Conservation (phyloP, 2,888 invertebrate genomes). For the Apamea crenata region DNA sequence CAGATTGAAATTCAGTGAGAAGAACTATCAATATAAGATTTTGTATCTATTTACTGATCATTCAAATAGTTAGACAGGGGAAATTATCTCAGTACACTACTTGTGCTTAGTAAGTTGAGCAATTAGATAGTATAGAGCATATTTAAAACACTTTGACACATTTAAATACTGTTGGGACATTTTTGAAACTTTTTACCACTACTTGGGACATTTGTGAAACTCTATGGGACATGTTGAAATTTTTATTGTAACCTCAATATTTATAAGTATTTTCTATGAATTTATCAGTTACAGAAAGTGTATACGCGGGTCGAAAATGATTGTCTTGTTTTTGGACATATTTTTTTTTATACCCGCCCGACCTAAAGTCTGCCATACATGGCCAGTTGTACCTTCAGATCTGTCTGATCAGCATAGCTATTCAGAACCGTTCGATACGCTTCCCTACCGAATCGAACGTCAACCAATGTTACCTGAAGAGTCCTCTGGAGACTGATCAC, state of each 20-base stretch:
- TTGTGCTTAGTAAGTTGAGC: not conserved
- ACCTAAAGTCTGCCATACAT: not conserved
- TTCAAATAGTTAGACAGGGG: not conserved
- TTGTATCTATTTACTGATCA: slow-evolving; percentile 14
- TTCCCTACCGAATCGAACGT: no score
- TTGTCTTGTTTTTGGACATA: not conserved
- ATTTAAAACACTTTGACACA: slow-evolving; percentile 4
- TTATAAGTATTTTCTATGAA: not conserved
- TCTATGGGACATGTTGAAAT: not conserved
- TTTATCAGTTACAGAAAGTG: not conserved
- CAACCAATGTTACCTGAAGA: no score
- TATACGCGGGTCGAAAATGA: not conserved
- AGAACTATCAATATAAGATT: slow-evolving; percentile 10
- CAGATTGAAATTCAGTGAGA: not conserved
- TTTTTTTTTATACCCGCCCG: not conserved
- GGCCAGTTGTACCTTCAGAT: not conserved
- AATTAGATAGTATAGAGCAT: not conserved
- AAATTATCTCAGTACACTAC: not conserved
- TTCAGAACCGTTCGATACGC: no score
- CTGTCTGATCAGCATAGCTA: not conserved
- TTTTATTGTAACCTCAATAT: not conserved
- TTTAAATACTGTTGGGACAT: slow-evolving; percentile 5
- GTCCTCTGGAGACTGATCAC: no score
- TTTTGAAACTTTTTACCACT: not conserved
- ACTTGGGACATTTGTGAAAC: slow-evolving; percentile 2